Conservation (phyloP, 2,888 invertebrate genomes). For the Conchocele bisecta region DNA sequence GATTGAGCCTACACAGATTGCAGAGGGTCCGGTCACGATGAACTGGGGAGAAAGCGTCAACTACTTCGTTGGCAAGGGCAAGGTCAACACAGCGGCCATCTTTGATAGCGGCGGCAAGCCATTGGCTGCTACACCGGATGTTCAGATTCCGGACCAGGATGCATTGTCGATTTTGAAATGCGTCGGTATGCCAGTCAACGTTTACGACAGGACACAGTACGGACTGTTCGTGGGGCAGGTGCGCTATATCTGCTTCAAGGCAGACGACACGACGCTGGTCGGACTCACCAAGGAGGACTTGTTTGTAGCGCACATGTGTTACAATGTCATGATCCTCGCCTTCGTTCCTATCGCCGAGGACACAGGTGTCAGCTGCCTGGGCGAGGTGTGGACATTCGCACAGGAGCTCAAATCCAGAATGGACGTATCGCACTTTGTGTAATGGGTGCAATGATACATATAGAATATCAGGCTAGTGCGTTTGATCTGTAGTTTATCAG, state of each 20-base stretch:
- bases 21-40: slow-evolving; percentile 58
- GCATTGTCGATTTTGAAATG: slow-evolving; percentile 56
- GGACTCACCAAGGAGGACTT: slow-evolving; percentile 60
- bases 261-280: slow-evolving; percentile 55
- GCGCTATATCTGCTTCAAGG: slow-evolving; percentile 61
- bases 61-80: slow-evolving; percentile 63
- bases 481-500: too few relatives aligned
- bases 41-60: slow-evolving; percentile 60
- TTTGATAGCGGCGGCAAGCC: slow-evolving; percentile 63
- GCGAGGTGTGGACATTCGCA: slow-evolving; percentile 68
- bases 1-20: too few relatives aligned
- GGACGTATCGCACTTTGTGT: slow-evolving; percentile 63
- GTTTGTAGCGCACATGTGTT: slow-evolving; percentile 63
- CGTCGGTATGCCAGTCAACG: slow-evolving; percentile 53
- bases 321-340: slow-evolving; percentile 62
- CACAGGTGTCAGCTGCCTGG: slow-evolving; percentile 57
- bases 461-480: too few relatives aligned
- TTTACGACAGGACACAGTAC: slow-evolving; percentile 55
- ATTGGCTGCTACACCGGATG: slow-evolving; percentile 55
- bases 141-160: slow-evolving; percentile 60
- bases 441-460: slow-evolving; percentile 23
- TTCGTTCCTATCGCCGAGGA: slow-evolving; percentile 47
- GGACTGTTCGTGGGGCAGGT: slow-evolving; percentile 61
- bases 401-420: slow-evolving; percentile 63
- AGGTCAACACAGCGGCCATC: slow-evolving; percentile 56